Base-by-base conservation (phyloP, 1,140 invertebrate species). In the Probaryconus sp. region DNA sequence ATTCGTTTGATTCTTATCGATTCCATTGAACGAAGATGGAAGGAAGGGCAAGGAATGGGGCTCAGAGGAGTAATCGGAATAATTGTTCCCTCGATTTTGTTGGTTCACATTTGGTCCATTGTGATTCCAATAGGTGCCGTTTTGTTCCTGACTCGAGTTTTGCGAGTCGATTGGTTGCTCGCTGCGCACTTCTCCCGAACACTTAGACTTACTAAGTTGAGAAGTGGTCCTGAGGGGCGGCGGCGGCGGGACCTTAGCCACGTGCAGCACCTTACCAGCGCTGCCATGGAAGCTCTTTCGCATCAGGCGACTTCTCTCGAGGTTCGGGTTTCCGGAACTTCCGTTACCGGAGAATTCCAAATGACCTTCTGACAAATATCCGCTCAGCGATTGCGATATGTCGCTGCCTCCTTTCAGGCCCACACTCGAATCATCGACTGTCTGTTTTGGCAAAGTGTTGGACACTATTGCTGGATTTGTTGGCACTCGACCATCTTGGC, bases 251-350 rank as follows among this genome's bases (percentile, higher is more conserved):
- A 96, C 94, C 89, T 96, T 96, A 17, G 94, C 92, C 47, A 92
- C 92, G 17, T 93, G 93, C 55, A 95, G 83, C 70, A 92, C 91
- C 84, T 94, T 94, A 0, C 93, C 91, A 3, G 92, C 92, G 79
- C 93, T 96, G 17, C 94, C 93, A 82, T 96, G 94, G 82, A 96
- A 95, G 84, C 94, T 96, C 78, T 96, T 96, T 77, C 94, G 90
- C 94, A 96, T 96, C 35, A 96, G 86, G 79, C 94, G 94, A 87
- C 94, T 96, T 72, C 94, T 89, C 82, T 96, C 94, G 14, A 96
- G 88, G 79, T 95, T 96, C 0, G 94, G 93, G 87, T 96, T 96
- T 5, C 92, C 89, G 4, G 81, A 87, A 33, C 72, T 84, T 3
- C 89, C 89, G 73, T 85, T 89, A n/a, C 89, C 86, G n/a, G 88